A percentile compares a stretch with the other conserved stretches of the same genome.
phyloP scores from a whole-genome alignment of 2,797 vertebrate species.

The Sylvia borin region DNA sequence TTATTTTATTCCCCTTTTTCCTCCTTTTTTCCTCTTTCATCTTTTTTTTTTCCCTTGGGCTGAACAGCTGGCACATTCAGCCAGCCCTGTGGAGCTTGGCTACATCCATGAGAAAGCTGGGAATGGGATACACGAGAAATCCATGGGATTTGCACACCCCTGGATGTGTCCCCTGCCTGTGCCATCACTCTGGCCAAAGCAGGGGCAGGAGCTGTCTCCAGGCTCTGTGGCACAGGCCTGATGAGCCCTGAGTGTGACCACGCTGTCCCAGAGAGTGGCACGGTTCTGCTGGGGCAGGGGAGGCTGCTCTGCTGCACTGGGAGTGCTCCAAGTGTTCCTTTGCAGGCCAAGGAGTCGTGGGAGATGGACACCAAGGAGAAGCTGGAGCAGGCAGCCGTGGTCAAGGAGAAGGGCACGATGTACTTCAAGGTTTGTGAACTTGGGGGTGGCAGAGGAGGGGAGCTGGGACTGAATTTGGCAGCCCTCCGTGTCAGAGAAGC shows the following conservation, averaged over 20 bases:
- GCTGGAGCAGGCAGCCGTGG: slow-evolving; percentile 81
- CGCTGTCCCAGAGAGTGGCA: neutral
- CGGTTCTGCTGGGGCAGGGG: neutral
- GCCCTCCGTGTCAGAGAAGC: neutral
- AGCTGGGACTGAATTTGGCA: neutral
- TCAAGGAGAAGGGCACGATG: slow-evolving; percentile 93
- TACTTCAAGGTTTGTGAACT: slow-evolving; percentile 90
- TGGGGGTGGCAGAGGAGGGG: neutral
- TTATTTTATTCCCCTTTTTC: neutral
- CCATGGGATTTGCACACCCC: neutral
- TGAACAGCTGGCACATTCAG: neutral
- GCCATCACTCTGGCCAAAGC: neutral
- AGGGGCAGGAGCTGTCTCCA: neutral
- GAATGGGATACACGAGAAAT: neutral
- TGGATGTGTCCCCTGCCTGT: neutral
- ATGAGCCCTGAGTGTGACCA: neutral
- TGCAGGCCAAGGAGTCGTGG: slow-evolving; percentile 95
- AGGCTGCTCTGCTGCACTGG: neutral
- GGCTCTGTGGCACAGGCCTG: neutral
- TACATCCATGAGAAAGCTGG: neutral
- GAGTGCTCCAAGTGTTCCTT: slow-evolving; percentile 25
- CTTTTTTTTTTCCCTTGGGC: neutral
- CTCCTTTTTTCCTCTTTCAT: accelerated
- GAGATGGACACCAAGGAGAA: slow-evolving; percentile 96
- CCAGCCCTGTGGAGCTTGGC: slow-evolving; percentile 22